Base-by-base conservation (phyloP, 2,113 vertebrate genomes). In the Ariopsis seemanni region DNA sequence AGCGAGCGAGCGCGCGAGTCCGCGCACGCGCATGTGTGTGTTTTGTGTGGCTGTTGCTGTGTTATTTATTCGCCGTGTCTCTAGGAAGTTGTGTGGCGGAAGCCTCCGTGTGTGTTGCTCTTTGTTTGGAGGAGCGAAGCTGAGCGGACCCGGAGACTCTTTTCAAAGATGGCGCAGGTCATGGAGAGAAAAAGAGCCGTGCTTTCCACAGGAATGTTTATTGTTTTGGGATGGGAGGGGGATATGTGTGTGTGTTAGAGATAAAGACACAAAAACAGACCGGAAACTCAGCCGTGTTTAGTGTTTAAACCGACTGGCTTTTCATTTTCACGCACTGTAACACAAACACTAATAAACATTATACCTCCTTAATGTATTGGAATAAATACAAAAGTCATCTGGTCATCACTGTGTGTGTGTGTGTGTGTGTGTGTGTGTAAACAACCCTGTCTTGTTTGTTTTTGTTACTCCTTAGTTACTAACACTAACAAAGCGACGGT, bases 151-250 rank as follows among this genome's bases (percentile, higher is more conserved):
- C 88, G 91, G 92, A 92, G 92, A 93, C 90, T 91, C 86, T 93
- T 92, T 93, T 93, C 94, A 95, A 96, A 96, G 95, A 96, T 96
- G 95, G 95, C 95, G 95, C 95, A 92, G 95, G 93, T 95, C 94
- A 92, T 42, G 42, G 92, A 20, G 79, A 86, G 91, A 90, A 92
- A 83, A 91, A 91, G 92, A 94, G 91, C 89, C 88, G 91, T 85
- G 89, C 93, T 93, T 93, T 92, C 92, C 90, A 92, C 72, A 92
- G 91, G 93, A 94, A 94, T 94, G 91, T 93, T 92, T 93, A 92
- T 95, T 94, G 93, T 94, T 90, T 83, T 50, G 52, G 14, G 42
- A 42, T 42, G 42, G 25, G 58, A 77, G 77, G 48, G 48, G 74
- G 78, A 77, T 74, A 27, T 50, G 75, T 86, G 71, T 80, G 25